Evolutionary conservation across 2,888 invertebrate species (phyloP).

Genomic region (Galeruca laticollis): DNA sequence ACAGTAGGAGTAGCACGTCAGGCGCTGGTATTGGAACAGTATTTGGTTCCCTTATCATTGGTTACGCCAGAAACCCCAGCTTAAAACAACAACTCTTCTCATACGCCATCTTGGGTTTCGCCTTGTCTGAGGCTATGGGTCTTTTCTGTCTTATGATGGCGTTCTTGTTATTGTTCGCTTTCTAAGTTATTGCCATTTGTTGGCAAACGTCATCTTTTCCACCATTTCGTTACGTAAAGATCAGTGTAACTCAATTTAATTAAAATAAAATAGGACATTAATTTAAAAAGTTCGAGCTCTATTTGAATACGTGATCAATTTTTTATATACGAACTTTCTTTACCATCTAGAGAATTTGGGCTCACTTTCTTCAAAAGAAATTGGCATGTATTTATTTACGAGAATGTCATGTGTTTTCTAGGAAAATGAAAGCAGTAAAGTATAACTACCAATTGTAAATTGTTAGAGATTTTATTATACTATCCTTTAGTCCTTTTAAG

Average conservation of each 20-base stretch:
- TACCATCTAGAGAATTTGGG: conserved; percentile 63
- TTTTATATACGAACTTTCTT: conserved; percentile 18
- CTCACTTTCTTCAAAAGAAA: conserved; percentile 54
- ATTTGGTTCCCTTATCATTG: conserved; percentile 96
- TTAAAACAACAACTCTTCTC: conserved; percentile 98
- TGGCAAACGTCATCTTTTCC: conserved; percentile 58
- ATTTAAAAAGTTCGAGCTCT: conserved; percentile 52
- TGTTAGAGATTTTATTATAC: conserved; percentile 57
- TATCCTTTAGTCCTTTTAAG: conserved; percentile 33
- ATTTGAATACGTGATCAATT: conserved; percentile 56
- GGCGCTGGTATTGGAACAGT: conserved; percentile 98
- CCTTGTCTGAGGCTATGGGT: conserved; percentile 99
- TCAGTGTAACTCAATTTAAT: conserved; percentile 50
- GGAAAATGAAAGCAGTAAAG: conserved; percentile 67
- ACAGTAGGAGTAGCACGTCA: conserved; percentile 99
- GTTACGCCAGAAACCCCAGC: conserved; percentile 97
- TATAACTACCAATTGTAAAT: conserved; percentile 68
- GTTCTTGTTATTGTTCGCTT: conserved; percentile 97
- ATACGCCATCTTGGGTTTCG: conserved; percentile 98
- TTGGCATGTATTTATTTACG: conserved; percentile 56
- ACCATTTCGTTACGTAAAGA: conserved; percentile 56
- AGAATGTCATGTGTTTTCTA: conserved; percentile 55
- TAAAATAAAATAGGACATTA: conserved; percentile 55
- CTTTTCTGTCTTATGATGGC: conserved; percentile 99
- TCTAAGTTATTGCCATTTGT: conserved; percentile 73